Evolutionary conservation across 1,140 invertebrate genomes (phyloP), one percentile per base, ranked within the genome.

Genomic region (Ylistrum balloti): DNA sequence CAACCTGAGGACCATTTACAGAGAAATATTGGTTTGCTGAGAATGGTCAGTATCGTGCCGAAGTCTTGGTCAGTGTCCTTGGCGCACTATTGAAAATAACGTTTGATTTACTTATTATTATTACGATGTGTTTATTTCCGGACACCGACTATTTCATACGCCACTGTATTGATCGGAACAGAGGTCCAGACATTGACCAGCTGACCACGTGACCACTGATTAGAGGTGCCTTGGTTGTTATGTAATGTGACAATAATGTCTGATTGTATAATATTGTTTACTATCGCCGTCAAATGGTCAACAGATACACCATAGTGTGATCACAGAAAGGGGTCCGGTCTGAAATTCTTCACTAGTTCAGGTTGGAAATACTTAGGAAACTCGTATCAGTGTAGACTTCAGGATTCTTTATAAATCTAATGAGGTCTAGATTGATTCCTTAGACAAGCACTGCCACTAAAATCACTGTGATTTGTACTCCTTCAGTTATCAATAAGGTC

Each of bases 171-270:
- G 41, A 45, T 17, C 41, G 17, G 41, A 28, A n/a, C 22, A 13
- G 41, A 28, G 56, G 56, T 74, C 56, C n/a, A 74, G 56, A 74
- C 56, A 28, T n/a, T 74, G 56, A 74, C 56, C 56, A 74, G 22
- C n/a, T 74, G 56, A 74, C 22, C 56, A 74, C 56, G 56, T 74
- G 56, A 74, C n/a, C 35, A 56, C 13, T 56, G 45, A 17, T 56
- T 17, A 56, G 45, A 15, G 45, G 45, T 56, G 45, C 45, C 22
- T 17, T 74, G 56, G 56, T 17, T 1, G 56, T 74, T 74, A 74
- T 74, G 56, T 74, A 28, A 74, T 74, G 56, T 74, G 56, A 28
- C 56, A 74, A 28, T 74, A n/a, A 74, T 28, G 56, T 28, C 56
- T 74, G 15, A 28, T n/a, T 9, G 5, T 74, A 2, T 28, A 28